Conservation (phyloP, 23 tunicate genomes). For the Corella eumyota region DNA sequence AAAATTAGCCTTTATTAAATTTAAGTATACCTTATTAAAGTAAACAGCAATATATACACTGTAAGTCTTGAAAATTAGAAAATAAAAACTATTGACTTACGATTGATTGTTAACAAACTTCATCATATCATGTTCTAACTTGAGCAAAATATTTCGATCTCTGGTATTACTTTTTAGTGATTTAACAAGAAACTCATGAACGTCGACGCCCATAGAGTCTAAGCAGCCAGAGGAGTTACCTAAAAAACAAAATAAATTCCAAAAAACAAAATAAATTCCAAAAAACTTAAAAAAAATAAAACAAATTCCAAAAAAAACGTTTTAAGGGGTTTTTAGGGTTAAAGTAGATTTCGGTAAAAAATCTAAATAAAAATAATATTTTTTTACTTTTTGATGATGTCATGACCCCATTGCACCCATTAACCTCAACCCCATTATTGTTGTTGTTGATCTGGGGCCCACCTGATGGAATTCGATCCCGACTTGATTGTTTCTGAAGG, state of each 20-base stretch:
- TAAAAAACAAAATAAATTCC: too few relatives aligned
- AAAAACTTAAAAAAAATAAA: too few relatives aligned
- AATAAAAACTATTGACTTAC: constrained; percentile 9
- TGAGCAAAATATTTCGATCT: constrained; percentile 56
- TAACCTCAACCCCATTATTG: neutral
- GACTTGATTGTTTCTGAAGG: constrained; percentile 63
- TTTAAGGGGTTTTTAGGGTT: too few relatives aligned
- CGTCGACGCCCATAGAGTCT: constrained; percentile 71
- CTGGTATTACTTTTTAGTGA: constrained; percentile 47
- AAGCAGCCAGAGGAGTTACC: constrained; percentile 50
- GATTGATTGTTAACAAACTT: constrained; percentile 32
- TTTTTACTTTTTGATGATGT: constrained; percentile 4
- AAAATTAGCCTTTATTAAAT: too few relatives aligned
- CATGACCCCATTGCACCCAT: neutral
- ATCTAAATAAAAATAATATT: too few relatives aligned
- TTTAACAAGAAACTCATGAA: constrained; percentile 52
- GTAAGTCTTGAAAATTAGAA: neutral
- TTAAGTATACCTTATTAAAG: too few relatives aligned
- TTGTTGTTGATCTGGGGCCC: neutral
- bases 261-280: too few relatives aligned
- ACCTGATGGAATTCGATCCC: constrained; percentile 21
- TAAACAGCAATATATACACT: too few relatives aligned
- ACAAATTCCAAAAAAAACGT: too few relatives aligned
- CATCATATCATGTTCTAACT: constrained; percentile 68
- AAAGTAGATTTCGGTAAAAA: too few relatives aligned